Conservation (phyloP, 2,888 invertebrate species). For the Pristionchus japonicus region DNA sequence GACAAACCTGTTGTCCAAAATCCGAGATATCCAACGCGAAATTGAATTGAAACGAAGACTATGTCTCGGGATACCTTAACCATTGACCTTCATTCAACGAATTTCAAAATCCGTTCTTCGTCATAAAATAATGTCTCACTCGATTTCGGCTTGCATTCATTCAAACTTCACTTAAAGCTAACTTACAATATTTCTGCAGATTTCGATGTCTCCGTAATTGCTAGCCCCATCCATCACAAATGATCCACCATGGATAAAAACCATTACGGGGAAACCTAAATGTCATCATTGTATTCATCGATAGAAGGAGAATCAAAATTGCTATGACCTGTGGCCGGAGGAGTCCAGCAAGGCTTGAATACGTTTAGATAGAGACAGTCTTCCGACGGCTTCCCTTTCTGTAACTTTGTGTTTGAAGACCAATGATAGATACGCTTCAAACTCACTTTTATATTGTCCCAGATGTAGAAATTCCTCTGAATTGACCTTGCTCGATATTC, state of each 20-base stretch:
- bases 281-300: neutral
- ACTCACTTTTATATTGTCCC: neutral
- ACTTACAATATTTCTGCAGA: slow-evolving; percentile 55
- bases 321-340: neutral
- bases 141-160: neutral
- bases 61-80: slow-evolving; percentile 54
- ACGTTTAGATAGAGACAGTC: slow-evolving; percentile 62
- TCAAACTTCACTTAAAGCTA: neutral
- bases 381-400: slow-evolving; percentile 48
- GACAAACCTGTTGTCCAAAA: slow-evolving; percentile 57
- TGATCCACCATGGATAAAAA: slow-evolving; percentile 62
- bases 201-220: slow-evolving; percentile 58
- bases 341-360: slow-evolving; percentile 60
- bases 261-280: slow-evolving; percentile 57
- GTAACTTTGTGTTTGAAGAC: neutral
- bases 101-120: neutral
- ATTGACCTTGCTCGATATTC: neutral
- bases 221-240: slow-evolving; percentile 57
- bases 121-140: too few relatives aligned
- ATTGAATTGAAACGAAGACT: slow-evolving; percentile 63
- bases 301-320: neutral
- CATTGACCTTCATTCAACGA: neutral
- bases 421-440: neutral
- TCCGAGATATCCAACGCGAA: slow-evolving; percentile 59
- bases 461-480: neutral